A percentile compares a stretch with the other conserved stretches of the same genome.
Conservation (phyloP, 2,797 vertebrate genomes). For the Anisognathus igniventris region DNA sequence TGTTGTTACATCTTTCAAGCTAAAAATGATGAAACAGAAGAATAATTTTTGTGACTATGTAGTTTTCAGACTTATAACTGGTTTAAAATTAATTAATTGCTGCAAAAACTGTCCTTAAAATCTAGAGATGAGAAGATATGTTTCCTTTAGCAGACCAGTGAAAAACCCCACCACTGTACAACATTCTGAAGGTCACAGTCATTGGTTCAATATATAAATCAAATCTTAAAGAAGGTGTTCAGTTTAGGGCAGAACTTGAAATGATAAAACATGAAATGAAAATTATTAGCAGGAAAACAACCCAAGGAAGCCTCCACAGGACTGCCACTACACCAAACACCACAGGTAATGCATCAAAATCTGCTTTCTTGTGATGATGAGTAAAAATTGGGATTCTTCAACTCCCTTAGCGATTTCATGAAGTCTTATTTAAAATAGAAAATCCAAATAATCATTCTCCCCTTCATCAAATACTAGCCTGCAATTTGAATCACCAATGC, state of each 20-base stretch:
- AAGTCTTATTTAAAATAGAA: neutral
- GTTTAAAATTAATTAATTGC: neutral
- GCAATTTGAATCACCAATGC: neutral
- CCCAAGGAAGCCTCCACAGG: neutral
- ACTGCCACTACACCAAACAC: neutral
- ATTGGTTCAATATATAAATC: neutral
- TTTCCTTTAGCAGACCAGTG: neutral
- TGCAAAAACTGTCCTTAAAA: neutral
- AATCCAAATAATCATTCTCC: neutral
- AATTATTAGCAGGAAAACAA: neutral
- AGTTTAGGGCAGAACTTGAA: neutral
- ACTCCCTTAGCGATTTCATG: neutral
- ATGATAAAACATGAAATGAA: neutral
- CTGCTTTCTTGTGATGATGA: neutral
- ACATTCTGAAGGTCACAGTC: neutral
- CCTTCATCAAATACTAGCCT: neutral
- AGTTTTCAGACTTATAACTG: neutral
- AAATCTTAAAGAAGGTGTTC: neutral
- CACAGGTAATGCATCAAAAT: neutral
- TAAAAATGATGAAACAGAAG: neutral
- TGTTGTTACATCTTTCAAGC: neutral
- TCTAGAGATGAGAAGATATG: neutral
- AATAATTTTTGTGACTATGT: neutral
- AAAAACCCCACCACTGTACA: neutral
- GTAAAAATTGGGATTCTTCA: neutral